Percentiles rank a stretch among this genome's conserved stretches.
These are phyloP conservation scores for Sternotherus odoratus DNA, from an alignment of 2,797 vertebrate species.

Conservation along the genomic window DNA sequence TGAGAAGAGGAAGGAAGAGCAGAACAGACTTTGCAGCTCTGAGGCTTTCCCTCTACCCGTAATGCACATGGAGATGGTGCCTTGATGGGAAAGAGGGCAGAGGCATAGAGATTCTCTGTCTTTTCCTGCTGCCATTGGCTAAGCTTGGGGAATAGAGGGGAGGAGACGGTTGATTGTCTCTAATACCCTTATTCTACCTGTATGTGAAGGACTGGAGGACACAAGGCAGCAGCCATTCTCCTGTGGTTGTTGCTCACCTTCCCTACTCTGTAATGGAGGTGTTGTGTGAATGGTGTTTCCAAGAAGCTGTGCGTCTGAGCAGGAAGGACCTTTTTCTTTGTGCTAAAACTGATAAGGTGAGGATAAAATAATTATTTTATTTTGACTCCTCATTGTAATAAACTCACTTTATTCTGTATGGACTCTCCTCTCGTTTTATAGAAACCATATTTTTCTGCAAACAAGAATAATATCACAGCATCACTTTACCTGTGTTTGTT, in stretches of 20 bases:
- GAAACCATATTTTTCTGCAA: background rate
- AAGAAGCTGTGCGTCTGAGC: background rate
- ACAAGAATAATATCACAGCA: background rate
- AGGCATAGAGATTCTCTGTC: background rate
- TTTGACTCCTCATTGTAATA: background rate
- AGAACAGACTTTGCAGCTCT: background rate
- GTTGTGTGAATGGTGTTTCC: slow-evolving; percentile 11
- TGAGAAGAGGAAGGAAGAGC: background rate
- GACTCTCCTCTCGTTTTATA: background rate
- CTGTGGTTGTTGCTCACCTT: rapidly evolving
- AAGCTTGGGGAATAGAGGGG: background rate
- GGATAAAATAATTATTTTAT: background rate
- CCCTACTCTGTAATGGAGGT: background rate
- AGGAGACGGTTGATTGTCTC: background rate
- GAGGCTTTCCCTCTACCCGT: background rate
- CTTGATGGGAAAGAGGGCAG: background rate
- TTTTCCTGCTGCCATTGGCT: background rate
- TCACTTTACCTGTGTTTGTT: slow-evolving; percentile 88
- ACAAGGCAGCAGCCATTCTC: slow-evolving; percentile 13
- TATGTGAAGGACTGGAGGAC: background rate
- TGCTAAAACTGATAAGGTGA: background rate
- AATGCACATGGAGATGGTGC: background rate
- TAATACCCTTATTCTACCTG: background rate
- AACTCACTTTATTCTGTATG: background rate
- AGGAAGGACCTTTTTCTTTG: background rate